Base-by-base conservation (phyloP, 1,140 invertebrate species). In the Tetragonula clypearis region DNA sequence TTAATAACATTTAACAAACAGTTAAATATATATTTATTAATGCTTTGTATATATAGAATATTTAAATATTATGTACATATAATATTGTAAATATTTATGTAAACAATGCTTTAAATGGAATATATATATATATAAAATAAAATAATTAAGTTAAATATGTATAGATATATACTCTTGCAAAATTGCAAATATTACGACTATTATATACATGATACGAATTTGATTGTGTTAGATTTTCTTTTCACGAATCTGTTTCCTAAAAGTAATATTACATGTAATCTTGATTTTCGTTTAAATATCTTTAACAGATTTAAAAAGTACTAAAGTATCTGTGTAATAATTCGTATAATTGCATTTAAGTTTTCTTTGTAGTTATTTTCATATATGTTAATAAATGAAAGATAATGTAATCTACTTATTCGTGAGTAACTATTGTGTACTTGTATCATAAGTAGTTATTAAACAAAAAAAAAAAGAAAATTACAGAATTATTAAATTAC, bases 301-400 rank as follows among this genome's bases (percentile, higher is more conserved):
- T 68, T 75, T 23, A 66, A 2, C 11, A 2, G 19, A 14, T 82
- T n/a, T 82, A 23, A 56, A 35, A 66, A 66, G 8, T 68, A 84
- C 35, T 41, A 79, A 80, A 84, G 72, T 88, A 88, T 76, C 80
- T 88, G 85, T 79, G 58, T 58, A 83, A 71, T 83, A 79, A 65
- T 75, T 6, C 56, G 80, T 56, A n/a, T 65, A 65, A 79, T 79
- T 71, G 35, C n/a, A 30, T 65, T 3, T 65, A n/a, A 65, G 58
- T 79, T 80, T 74, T 80, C 73, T 79, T 80, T 15, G 30, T 17
- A 30, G 12, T 14, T 66, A n/a, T 66, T 30, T 30, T 30, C 26
- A 66, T 66, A 15, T 1, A 30, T 66, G 15, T 66, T 26, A 66
- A 66, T 66, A 66, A 66, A 66, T 23, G 0, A 30, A 66, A 26